Evolutionary conservation across 2,797 vertebrate species (phyloP).

Genomic region (Naso thynnoides): DNA sequence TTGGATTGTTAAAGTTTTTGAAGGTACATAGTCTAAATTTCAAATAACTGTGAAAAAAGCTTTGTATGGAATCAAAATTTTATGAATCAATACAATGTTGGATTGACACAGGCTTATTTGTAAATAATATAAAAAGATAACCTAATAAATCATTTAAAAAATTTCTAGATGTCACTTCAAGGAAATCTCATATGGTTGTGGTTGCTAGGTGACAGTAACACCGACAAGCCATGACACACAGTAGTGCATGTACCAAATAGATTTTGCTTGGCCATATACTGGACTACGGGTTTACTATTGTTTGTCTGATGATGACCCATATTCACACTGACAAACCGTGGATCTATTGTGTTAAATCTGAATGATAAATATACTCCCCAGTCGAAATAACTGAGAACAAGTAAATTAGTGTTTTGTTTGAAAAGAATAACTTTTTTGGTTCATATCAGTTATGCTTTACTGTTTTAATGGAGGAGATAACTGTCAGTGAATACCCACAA

Average conservation of each 20-base stretch:
- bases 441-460: neutral
- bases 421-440: neutral
- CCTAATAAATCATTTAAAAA: no score
- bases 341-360: neutral
- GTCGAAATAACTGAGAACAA: neutral
- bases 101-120: no score
- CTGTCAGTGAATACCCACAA: neutral
- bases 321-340: neutral
- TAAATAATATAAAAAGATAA: no score
- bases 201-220: conserved; percentile 48
- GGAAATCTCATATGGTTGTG: conserved; percentile 13
- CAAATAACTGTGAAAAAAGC: no score
- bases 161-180: neutral
- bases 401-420: neutral
- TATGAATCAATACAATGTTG: no score
- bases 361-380: neutral
- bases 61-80: no score
- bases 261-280: neutral
- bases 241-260: conserved; percentile 1
- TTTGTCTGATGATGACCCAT: neutral
- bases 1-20: no score
- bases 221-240: neutral
- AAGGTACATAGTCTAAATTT: no score
- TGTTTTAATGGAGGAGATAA: neutral
- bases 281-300: neutral